These are phyloP conservation scores for Xenentodon cancila DNA, from an alignment of 2,797 vertebrate species.

Conservation along the genomic window DNA sequence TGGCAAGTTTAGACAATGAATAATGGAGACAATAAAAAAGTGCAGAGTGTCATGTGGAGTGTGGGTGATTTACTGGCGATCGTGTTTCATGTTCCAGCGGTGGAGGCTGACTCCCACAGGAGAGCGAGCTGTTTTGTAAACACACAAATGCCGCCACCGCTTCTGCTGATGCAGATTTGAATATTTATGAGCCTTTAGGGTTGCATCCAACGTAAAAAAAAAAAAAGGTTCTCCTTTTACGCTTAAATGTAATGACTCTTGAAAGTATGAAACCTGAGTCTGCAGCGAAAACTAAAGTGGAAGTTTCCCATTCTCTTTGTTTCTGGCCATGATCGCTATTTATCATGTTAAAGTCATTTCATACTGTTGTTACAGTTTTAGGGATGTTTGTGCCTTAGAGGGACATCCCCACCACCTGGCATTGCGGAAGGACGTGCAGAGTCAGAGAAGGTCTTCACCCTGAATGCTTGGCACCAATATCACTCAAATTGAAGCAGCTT, in stretches of 20 bases:
- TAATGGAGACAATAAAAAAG: conserved; percentile 68
- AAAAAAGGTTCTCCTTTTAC: conserved; percentile 47
- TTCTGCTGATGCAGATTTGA: conserved; percentile 71
- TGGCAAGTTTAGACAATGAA: conserved; percentile 61
- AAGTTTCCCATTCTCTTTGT: conserved; percentile 33
- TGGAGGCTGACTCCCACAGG: conserved; percentile 67
- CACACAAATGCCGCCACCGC: conserved; percentile 64
- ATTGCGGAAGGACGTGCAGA: conserved; percentile 5
- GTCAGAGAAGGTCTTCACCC: conserved; percentile 4
- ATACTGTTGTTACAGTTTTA: conserved; percentile 8
- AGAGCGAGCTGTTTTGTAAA: conserved; percentile 76
- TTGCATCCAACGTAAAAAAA: conserved; percentile 51
- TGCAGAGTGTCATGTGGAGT: conserved; percentile 56
- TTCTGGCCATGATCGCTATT: conserved; percentile 18
- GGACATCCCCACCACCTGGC: conserved; percentile 6
- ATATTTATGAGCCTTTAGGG: conserved; percentile 80
- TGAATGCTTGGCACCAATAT: background rate
- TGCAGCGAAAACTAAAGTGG: conserved; percentile 24
- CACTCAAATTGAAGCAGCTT: background rate
- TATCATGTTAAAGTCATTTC: conserved; percentile 24
- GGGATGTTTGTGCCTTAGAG: conserved; percentile 13
- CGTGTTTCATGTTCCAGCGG: conserved; percentile 72
- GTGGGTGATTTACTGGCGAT: conserved; percentile 75
- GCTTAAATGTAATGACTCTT: conserved; percentile 25
- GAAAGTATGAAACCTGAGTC: conserved; percentile 49